These are phyloP conservation scores for Bombus balteatus DNA, from an alignment of 1,140 invertebrate species.

Conservation along the genomic window DNA sequence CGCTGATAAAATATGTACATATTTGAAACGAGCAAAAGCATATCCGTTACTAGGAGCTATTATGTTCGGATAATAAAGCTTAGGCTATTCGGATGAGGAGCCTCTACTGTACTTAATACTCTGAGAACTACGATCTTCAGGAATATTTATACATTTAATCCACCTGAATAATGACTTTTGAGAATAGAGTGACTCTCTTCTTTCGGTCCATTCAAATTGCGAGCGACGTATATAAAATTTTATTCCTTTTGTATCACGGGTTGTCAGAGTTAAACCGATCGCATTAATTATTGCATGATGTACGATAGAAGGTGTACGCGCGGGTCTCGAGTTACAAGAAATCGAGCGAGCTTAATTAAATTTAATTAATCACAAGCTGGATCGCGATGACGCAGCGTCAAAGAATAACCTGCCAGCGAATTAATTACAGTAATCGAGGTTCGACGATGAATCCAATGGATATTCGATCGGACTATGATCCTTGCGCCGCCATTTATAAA, in stretches of 20 bases:
- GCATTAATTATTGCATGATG: slow-evolving; percentile 33
- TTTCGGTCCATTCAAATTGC: not conserved
- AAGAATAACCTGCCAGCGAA: slow-evolving; percentile 28
- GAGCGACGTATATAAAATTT: not conserved
- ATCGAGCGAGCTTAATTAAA: slow-evolving; percentile 44
- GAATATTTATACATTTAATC: not conserved
- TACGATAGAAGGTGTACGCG: not conserved
- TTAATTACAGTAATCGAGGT: slow-evolving; percentile 38
- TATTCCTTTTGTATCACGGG: not conserved
- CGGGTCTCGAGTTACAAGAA: slow-evolving; percentile 28
- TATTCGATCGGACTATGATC: not conserved
- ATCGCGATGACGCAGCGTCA: slow-evolving; percentile 30
- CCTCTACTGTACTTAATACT: no score
- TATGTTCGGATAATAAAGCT: no score
- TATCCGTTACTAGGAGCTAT: no score
- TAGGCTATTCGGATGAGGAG: no score
- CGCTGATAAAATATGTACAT: no score
- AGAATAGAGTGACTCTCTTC: not conserved
- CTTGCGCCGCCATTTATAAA: slow-evolving; percentile 13
- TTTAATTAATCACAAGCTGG: slow-evolving; percentile 39
- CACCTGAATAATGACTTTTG: not conserved
- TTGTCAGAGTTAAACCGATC: slow-evolving; percentile 25
- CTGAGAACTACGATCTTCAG: no score
- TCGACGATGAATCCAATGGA: slow-evolving; percentile 11
- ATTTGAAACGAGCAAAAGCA: no score